Percentiles rank a stretch among this genome's conserved stretches.
phyloP scores from a whole-genome alignment of 2,797 vertebrate species.

The Gila robusta region DNA sequence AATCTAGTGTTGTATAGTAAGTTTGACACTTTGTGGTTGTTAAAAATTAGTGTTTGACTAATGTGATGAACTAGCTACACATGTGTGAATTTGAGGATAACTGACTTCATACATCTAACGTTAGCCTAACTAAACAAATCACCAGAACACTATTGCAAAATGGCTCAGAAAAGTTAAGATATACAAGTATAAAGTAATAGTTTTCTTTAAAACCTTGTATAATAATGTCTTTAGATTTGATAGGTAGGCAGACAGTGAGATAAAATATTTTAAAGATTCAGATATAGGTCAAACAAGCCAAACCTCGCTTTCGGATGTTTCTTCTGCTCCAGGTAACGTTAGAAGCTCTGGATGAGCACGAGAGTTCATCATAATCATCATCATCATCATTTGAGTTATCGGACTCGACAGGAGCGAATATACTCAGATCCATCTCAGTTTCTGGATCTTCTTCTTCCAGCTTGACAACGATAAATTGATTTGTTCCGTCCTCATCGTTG shows the following conservation, averaged over 20 bases:
- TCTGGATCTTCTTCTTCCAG: slow-evolving; percentile 36
- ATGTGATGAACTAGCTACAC: neutral
- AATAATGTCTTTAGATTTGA: neutral
- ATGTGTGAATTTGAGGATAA: neutral
- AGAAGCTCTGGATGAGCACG: neutral
- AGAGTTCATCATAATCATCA: neutral
- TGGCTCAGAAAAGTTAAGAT: neutral
- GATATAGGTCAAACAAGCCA: neutral
- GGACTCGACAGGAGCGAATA: slow-evolving; percentile 39
- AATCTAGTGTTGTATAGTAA: neutral
- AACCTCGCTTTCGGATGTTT: slow-evolving; percentile 23
- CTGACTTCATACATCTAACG: too few relatives aligned
- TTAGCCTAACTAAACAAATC: neutral
- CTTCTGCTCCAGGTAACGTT: neutral
- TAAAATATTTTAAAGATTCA: neutral
- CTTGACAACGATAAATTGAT: neutral
- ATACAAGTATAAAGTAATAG: neutral
- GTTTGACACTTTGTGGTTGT: neutral
- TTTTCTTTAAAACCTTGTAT: too few relatives aligned
- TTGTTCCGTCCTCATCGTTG: neutral
- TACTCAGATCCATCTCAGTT: slow-evolving; percentile 26
- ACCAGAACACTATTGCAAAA: neutral
- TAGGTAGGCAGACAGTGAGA: too few relatives aligned
- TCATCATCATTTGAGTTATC: neutral
- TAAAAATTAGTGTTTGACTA: neutral